Evolutionary conservation across 2,113 vertebrate genomes (phyloP).

Genomic region (Lipophrys pholis): DNA sequence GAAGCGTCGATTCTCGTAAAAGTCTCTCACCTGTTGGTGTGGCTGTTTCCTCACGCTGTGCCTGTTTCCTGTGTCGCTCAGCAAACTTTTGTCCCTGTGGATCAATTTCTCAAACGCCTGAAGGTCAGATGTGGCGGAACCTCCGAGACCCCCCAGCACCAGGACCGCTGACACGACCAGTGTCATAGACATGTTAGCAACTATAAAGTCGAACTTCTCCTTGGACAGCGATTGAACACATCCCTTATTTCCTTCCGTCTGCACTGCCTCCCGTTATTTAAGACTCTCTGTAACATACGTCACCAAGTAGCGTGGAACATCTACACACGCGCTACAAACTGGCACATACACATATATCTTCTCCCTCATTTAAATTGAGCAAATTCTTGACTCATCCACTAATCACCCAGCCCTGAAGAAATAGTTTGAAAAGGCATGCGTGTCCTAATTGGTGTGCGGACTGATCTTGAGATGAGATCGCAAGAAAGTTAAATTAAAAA

Average conservation of each 20-base stretch:
- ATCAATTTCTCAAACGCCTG: slow-evolving; percentile 38
- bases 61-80: slow-evolving; percentile 8
- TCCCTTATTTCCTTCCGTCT: neutral
- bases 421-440: slow-evolving; percentile 28
- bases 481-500: no score
- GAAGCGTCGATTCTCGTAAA: neutral
- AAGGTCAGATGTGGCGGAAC: slow-evolving; percentile 30
- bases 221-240: slow-evolving; percentile 2
- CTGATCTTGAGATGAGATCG: no score
- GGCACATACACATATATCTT: slow-evolving; percentile 18
- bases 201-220: slow-evolving; percentile 4
- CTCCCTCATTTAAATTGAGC: slow-evolving; percentile 21
- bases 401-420: slow-evolving; percentile 29
- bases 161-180: slow-evolving; percentile 54
- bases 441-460: slow-evolving; percentile 67
- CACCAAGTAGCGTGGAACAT: slow-evolving; percentile 19
- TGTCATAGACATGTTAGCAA: slow-evolving; percentile 41
- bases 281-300: slow-evolving; percentile 51
- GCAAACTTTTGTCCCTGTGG: slow-evolving; percentile 20
- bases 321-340: slow-evolving; percentile 20
- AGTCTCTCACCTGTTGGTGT: slow-evolving; percentile 47
- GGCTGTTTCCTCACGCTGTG: slow-evolving; percentile 38
- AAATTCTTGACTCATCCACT: slow-evolving; percentile 46
- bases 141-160: slow-evolving; percentile 37
- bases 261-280: slow-evolving; percentile 51